Base-by-base conservation (phyloP, 1,140 invertebrate genomes). In the Cotesia glomerata region DNA sequence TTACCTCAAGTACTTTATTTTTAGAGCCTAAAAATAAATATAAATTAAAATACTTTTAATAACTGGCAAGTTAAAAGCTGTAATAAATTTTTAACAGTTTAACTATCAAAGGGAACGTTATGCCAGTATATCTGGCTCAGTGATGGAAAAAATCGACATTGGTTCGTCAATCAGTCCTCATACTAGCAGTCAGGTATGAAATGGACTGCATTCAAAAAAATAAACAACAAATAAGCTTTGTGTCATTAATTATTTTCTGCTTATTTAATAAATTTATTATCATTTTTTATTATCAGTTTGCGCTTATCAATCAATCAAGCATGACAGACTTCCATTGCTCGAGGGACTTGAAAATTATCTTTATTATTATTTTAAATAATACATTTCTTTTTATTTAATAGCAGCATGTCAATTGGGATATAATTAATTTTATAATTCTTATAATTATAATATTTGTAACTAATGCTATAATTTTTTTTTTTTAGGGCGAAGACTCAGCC, bases 101-200 rank as follows among this genome's bases (percentile, higher is more conserved):
- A 91, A 90, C 85, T 91, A 90, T 81, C 90, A 92, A 82, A 93
- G 93, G 77, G 93, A 95, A 89, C 93, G 93, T 87, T 94, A 90
- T 85, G 93, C 93, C 72, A 94, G 92, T 86, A 91, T 95, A 75
- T 92, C 93, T 72, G 92, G 92, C 75, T 95, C 93, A 68, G 88
- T 94, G 83, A 91, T 95, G 90, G 92, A 91, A 84, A 92, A 91
- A 85, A 92, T 93, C 86, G 91, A 92, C 79, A 90, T 94, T 85
- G 92, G 93, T 85, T 91, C 91, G 80, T 93, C 93, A 76, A 88
- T 92, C 79, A 93, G 91, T 88, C 90, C 90, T 78, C 89, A 90
- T 83, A 91, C 89, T 83, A 92, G 91, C 86, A 92, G 92, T 78
- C 92, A 93, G 89, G 90, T 91, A 86, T 79, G 81, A 81, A 72